Percentiles rank a stretch among this genome's conserved stretches.
Evolutionary conservation across 2,888 invertebrate genomes (phyloP).

Genomic region (Pelosia muscerda): DNA sequence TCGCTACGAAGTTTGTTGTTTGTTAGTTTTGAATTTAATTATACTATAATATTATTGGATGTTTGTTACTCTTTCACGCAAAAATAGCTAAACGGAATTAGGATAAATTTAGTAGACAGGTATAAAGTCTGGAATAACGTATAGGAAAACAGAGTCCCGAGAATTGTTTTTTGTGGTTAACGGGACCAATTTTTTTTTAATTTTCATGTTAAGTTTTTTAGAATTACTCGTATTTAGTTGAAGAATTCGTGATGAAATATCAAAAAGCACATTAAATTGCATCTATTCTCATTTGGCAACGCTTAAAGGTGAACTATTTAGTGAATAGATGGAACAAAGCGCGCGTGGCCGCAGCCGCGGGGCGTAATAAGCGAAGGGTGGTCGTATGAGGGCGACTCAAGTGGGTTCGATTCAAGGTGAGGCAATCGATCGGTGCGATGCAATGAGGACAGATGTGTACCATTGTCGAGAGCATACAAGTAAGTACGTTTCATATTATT

Average conservation of each 20-base stretch:
- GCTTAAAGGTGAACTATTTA: conserved; percentile 50
- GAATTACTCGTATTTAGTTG: too few relatives aligned
- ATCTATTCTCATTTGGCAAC: not conserved
- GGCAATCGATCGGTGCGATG: conserved; percentile 46
- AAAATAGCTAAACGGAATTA: too few relatives aligned
- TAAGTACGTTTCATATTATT: not conserved
- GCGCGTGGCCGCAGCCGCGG: conserved; percentile 51
- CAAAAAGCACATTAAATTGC: not conserved
- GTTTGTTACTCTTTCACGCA: too few relatives aligned
- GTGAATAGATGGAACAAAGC: conserved; percentile 56
- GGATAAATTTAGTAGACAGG: too few relatives aligned
- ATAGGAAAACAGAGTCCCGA: too few relatives aligned
- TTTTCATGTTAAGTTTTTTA: not conserved
- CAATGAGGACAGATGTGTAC: conserved; percentile 51
- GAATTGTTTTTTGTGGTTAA: not conserved
- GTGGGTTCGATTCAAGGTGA: conserved; percentile 45
- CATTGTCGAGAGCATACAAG: conserved; percentile 33
- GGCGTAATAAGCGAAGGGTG: conserved; percentile 51
- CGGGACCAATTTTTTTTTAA: not conserved
- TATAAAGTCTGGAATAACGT: too few relatives aligned
- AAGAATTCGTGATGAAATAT: too few relatives aligned
- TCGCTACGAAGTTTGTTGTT: not conserved
- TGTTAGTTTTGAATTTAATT: not conserved
- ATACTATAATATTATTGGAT: not conserved
- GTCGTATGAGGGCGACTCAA: conserved; percentile 33